Base-by-base conservation (phyloP, 92 coral and sea anemone species). In the Porites lobata region DNA sequence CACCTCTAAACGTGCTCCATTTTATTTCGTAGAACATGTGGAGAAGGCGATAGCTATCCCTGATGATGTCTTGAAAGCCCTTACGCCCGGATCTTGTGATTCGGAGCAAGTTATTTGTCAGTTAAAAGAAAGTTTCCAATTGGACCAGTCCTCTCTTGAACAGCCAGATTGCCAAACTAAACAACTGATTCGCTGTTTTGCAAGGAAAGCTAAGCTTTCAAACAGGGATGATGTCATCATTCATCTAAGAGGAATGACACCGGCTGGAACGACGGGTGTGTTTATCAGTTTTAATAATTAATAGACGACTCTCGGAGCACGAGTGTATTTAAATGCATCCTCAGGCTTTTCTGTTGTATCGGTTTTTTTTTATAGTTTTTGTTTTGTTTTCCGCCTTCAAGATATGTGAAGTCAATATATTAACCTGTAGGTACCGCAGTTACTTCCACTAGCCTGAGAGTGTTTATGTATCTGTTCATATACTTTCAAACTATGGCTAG, bases 211-310 rank as follows among this genome's bases (percentile, higher is more conserved):
- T 18, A 63, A 75, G 18, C 6, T 18, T n/a, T 8, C 29, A 7
- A 54, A 61, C 52, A 43, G 61, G 22, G 12, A 6, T n/a, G 84
- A 63, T 54, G 26, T 65, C 18, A 58, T 76, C 3, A 22, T 22
- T 43, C 74, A 65, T 9, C 53, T 77, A 38, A 76, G 77, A 50
- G 43, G 64, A 53, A 59, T 52, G 14, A 32, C 74, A 50, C 89
- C 89, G 11, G 54, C 82, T 64, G 89, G 84, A 26, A 85, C 78
- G 14, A 85, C 89, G 15, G 89, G 89, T 85, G 17, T 14, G 83
- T 76, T 18, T 66, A 3, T n/a, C 22, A 9, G 12, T 13, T 20
- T 20, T n/a, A 64, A 9, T 21, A 17, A 18, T 17, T 6, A 2
- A 18, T 21, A 64, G 21, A 64, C 9, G 7, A 6, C 18, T 18